Evolutionary conservation across 2,797 vertebrate genomes (phyloP), one percentile per base, ranked within the genome.

Genomic region (Hyperoplus immaculatus): DNA sequence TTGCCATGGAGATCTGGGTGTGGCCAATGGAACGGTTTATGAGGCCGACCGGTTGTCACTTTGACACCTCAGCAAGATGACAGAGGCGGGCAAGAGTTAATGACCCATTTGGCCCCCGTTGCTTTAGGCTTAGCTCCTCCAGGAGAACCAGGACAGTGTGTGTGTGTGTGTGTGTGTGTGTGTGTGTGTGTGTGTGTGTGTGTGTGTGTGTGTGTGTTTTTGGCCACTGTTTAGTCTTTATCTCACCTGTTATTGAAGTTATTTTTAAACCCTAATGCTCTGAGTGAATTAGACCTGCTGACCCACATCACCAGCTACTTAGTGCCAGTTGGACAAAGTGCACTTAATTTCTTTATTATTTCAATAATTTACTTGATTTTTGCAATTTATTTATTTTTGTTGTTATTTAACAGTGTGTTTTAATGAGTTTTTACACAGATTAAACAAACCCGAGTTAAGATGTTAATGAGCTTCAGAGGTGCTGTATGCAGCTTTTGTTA

Each of bases 41-140:
- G 62, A 87, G 73, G 72, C 61, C 82, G 58, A 62, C 63, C 77
- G 59, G 80, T 84, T 77, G 81, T 83, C 53, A 5, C 77, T 60
- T 63, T 66, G 72, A 87, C 84, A 83, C 85, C 75, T 74, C 21
- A 1, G 49, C 69, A 60, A 72, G 55, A 41, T 56, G 74, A 68
- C 1, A 4, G 77, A 70, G 55, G 16, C 53, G 3, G 59, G 39
- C 18, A 66, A 51, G 62, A 71, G 75, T 81, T 84, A 82, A 86
- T 77, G 77, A 82, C 67, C 82, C 72, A 78, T 87, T 85, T 88
- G 86, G 72, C 75, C 80, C 73, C 46, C 42, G 77, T 63, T 71
- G 77, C 46, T 81, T 72, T 61, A 39, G 46, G 77, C 57, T 60
- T 2, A 47, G 58, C 69, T 53, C n/a, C 74, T 82, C 72, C 18